Conservation (phyloP, 2,113 vertebrate species). For the Gila orcuttii region DNA sequence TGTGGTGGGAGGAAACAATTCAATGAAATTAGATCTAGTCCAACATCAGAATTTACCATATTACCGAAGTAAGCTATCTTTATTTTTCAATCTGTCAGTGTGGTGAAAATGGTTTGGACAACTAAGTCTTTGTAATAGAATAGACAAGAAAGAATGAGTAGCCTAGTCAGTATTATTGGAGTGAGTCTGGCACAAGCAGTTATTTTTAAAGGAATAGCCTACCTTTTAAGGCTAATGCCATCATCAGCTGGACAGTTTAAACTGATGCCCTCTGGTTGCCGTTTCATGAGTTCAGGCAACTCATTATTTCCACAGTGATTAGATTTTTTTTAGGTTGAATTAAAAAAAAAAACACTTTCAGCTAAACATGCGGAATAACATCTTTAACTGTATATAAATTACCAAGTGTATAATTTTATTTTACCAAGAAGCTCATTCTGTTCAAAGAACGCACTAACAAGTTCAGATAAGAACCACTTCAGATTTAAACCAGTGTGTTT, state of each 20-base stretch:
- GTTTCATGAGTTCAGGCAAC: neutral
- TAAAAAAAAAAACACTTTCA: neutral
- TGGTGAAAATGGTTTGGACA: neutral
- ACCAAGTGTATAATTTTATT: neutral
- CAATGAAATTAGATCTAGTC: too few relatives aligned
- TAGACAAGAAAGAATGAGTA: neutral
- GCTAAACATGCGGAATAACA: neutral
- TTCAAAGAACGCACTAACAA: slow-evolving; percentile 18
- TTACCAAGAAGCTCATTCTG: neutral
- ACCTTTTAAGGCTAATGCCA: neutral
- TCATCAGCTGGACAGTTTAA: neutral
- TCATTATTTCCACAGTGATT: neutral
- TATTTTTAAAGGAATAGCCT: neutral
- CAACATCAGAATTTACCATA: neutral
- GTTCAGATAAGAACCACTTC: neutral
- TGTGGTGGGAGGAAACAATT: neutral
- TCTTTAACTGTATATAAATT: too few relatives aligned
- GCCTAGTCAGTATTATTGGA: neutral
- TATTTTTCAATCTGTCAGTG: neutral
- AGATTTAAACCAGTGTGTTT: slow-evolving; percentile 53
- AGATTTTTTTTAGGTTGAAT: neutral
- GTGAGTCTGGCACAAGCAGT: neutral
- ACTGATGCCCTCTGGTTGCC: neutral
- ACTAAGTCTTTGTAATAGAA: neutral
- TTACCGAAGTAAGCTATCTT: neutral